A percentile compares a stretch with the other conserved stretches of the same genome.
These are phyloP conservation scores for Megamerina dolium DNA, from an alignment of 2,888 invertebrate species.

Conservation along the genomic window DNA sequence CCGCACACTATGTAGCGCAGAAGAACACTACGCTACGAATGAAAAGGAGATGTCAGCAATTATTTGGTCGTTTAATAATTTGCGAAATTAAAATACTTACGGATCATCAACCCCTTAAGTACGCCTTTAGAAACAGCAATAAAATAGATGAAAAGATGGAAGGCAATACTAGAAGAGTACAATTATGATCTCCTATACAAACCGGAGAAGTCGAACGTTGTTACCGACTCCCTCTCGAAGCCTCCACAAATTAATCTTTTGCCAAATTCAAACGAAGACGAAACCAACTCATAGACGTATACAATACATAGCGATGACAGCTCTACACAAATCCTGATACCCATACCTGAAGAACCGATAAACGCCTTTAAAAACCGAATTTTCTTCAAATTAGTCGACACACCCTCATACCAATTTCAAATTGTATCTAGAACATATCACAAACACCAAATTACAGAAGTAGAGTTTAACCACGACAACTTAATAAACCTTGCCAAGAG, in stretches of 20 bases:
- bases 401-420: no score
- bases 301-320: neutral
- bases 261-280: no score
- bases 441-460: no score
- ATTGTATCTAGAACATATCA: no score
- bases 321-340: neutral
- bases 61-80: neutral
- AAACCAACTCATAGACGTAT: neutral
- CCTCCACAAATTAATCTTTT: neutral
- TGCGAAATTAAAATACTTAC: slow-evolving; percentile 2
- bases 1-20: neutral
- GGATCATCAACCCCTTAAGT: slow-evolving; percentile 7
- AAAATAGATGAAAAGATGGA: slow-evolving; percentile 5
- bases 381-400: no score
- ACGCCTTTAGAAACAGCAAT: no score
- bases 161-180: no score
- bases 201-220: slow-evolving; percentile 4
- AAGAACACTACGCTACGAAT: neutral
- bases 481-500: no score
- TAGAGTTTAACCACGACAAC: no score
- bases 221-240: slow-evolving; percentile 2
- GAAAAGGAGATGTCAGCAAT: neutral
- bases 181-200: no score
- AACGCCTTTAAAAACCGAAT: neutral
- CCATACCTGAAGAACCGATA: neutral